These are phyloP conservation scores for Hippopotamyrus pictus DNA, from an alignment of 2,797 vertebrate genomes.

Conservation along the genomic window DNA sequence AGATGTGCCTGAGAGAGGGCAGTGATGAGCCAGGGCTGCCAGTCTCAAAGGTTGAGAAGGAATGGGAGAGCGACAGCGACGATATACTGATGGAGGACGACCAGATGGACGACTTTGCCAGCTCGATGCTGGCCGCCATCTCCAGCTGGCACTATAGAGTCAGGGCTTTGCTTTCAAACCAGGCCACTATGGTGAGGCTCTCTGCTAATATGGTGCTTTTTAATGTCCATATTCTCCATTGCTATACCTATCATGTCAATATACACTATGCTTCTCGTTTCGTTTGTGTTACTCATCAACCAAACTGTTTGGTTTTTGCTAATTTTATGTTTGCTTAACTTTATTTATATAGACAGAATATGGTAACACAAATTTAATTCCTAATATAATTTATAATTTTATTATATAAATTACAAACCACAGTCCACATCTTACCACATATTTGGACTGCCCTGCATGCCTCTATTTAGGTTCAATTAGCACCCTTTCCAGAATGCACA, in stretches of 20 bases:
- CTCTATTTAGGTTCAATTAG: not conserved
- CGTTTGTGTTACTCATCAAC: not conserved
- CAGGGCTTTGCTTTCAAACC: conserved; percentile 68
- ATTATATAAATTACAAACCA: not conserved
- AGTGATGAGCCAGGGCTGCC: conserved; percentile 39
- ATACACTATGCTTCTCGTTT: not conserved
- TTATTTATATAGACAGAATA: not conserved
- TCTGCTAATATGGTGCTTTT: conserved; percentile 28
- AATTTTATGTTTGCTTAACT: not conserved
- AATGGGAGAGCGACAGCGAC: conserved; percentile 54
- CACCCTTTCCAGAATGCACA: not conserved
- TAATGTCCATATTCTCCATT: conserved; percentile 14
- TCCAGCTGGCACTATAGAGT: conserved; percentile 76
- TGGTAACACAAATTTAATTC: not conserved
- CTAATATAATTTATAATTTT: not conserved
- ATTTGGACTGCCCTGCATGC: not conserved
- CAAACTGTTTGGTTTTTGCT: not conserved
- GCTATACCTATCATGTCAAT: not conserved
- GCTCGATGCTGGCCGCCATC: conserved; percentile 74
- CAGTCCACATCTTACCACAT: not conserved
- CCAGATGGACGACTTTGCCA: conserved; percentile 71
- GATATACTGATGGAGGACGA: conserved; percentile 65
- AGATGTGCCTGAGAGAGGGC: conserved; percentile 39
- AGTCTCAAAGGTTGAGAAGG: conserved; percentile 17
- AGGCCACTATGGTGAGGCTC: conserved; percentile 65